Base-by-base conservation (phyloP, 1,140 invertebrate species). In the Choristoneura fumiferana region DNA sequence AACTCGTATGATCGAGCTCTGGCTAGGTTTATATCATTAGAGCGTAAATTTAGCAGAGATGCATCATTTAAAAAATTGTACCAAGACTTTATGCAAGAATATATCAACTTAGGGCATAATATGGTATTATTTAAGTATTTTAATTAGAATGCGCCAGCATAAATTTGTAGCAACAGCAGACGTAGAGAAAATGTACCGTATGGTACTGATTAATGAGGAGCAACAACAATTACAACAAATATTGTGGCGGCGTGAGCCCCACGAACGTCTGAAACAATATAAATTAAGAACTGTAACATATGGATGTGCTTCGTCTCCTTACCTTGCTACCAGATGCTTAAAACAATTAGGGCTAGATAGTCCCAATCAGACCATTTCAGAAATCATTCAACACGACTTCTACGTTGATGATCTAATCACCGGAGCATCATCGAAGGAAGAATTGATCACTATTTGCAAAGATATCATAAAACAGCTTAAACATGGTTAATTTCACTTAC, bases 171-270 rank as follows among this genome's bases (percentile, higher is more conserved):
- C 79, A 1, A 62, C 62, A 8, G 57, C 72, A 6, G 82, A 84
- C 58, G 67, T 76, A 54, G 56, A 40, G 8, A 72, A 75, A 58
- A 71, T 77, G 65, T 82, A 72, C 49, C 43, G 73, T 10, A 66
- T 70, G 40, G 57, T 77, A 14, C n/a, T 15, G 9, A 52, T 81
- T 8, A 17, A 56, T 39, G 17, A 52, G 12, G 37, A 62, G 15
- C 62, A 75, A 40, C 18, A n/a, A 17, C 49, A 64, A 13, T 59
- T 68, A 36, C 74, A 78, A 55, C 60, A 70, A 56, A 78, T 82
- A 14, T 12, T 81, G 0, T 79, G 79, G 74, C 56, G 40, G 4
- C 49, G 10, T 1, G 33, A 58, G 4, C 57, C 57, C 34, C 4
- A 15, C 6, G 37, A 58, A 33, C 9, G 10, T 5, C 12, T 57